These are phyloP conservation scores for Eptesicus fuscus DNA, from an alignment of 2,113 vertebrate genomes.

Conservation along the genomic window DNA sequence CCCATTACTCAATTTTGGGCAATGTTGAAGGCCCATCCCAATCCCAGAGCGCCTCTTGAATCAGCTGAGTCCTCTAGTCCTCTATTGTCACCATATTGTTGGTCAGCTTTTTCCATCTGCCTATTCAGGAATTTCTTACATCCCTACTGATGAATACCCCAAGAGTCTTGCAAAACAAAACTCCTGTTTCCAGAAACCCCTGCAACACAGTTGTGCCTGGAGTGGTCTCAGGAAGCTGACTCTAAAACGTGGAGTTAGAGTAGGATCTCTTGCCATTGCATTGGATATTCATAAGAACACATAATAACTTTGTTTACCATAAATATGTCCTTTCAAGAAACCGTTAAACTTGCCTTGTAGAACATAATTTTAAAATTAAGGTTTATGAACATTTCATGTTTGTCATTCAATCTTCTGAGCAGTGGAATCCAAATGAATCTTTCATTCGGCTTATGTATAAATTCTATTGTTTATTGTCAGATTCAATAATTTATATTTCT, in stretches of 20 bases:
- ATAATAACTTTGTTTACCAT: neutral
- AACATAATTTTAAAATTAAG: constrained; percentile 31
- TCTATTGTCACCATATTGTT: neutral
- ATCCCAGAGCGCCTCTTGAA: neutral
- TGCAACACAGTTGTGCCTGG: neutral
- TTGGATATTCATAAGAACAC: constrained; percentile 12
- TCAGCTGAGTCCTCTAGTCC: rapidly evolving
- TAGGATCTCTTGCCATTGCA: neutral
- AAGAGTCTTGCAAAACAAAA: neutral
- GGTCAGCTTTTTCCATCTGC: neutral
- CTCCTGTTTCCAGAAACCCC: neutral
- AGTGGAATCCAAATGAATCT: constrained; percentile 27
- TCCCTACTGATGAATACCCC: neutral
- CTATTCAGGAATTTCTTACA: neutral
- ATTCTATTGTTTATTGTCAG: neutral
- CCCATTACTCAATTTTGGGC: neutral
- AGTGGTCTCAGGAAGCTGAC: neutral
- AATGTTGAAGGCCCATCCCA: neutral
- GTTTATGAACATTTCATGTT: constrained; percentile 46
- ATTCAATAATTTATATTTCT: constrained; percentile 30
- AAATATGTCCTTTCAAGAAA: constrained; percentile 25
- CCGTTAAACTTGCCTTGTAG: neutral
- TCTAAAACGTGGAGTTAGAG: neutral
- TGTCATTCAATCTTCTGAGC: neutral
- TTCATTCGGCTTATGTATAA: neutral